Evolutionary conservation across 2,113 vertebrate genomes (phyloP).

Genomic region (Ivindomyrus marchei): DNA sequence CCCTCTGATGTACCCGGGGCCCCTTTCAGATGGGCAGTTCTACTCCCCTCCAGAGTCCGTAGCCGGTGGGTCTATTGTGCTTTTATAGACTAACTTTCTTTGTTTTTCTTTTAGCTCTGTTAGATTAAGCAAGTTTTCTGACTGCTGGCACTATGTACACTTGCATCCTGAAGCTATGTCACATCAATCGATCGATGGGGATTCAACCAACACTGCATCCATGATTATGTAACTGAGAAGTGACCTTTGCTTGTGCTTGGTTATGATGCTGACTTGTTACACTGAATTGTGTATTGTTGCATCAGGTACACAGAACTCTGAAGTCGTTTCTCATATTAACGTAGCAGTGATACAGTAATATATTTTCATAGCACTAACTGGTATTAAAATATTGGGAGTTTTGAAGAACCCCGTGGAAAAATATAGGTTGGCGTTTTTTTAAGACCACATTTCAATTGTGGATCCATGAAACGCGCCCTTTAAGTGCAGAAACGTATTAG

Average conservation of each 20-base stretch:
- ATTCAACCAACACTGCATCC: background rate
- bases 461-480: background rate
- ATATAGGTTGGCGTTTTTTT: background rate
- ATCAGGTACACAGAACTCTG: background rate
- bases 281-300: background rate
- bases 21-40: conserved; percentile 87
- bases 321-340: background rate
- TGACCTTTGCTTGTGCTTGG: background rate
- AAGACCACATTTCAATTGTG: background rate
- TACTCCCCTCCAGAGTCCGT: conserved; percentile 96
- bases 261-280: background rate
- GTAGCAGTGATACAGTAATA: background rate
- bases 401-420: background rate
- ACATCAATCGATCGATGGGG: background rate
- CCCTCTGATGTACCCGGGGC: conserved; percentile 69
- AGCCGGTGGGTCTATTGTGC: conserved; percentile 67
- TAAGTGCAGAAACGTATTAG: background rate
- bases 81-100: background rate
- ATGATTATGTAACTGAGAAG: background rate
- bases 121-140: background rate
- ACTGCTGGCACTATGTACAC: background rate
- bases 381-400: background rate
- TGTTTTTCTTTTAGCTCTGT: background rate
- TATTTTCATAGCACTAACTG: background rate
- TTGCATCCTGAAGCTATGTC: background rate